These are phyloP conservation scores for Synanthedon myopaeformis DNA, from an alignment of 2,888 invertebrate species.

Conservation along the genomic window DNA sequence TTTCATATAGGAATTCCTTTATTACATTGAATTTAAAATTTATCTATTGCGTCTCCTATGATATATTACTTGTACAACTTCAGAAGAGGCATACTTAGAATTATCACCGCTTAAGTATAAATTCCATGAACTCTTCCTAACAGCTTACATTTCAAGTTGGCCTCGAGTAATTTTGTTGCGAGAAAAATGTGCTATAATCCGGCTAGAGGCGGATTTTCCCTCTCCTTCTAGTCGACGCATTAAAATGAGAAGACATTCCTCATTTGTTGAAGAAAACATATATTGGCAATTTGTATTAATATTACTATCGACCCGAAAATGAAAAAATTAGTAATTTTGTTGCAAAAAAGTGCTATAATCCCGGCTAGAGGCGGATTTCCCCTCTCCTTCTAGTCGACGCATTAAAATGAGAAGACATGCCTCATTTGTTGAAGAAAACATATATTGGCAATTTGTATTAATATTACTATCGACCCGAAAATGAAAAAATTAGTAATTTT, in stretches of 20 bases:
- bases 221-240: not conserved
- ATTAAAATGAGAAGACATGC: not conserved
- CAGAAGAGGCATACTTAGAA: not conserved
- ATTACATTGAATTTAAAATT: too few relatives aligned
- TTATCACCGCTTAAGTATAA: not conserved
- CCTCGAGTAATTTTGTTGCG: conserved; percentile 15
- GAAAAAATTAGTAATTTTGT: conserved; percentile 18
- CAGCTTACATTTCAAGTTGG: conserved; percentile 9
- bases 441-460: too few relatives aligned
- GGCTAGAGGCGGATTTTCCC: not conserved
- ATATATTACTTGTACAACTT: too few relatives aligned
- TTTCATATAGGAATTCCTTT: too few relatives aligned
- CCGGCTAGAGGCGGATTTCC: conserved; percentile 1
- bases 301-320: too few relatives aligned
- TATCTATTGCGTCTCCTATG: too few relatives aligned
- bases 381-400: not conserved
- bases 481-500: conserved; percentile 10
- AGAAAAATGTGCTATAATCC: conserved; percentile 17
- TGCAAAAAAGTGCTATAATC: conserved; percentile 16
- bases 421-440: too few relatives aligned
- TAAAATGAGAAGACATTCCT: not conserved
- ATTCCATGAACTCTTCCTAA: not conserved
- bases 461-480: too few relatives aligned
- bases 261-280: too few relatives aligned
- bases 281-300: too few relatives aligned